Conservation (phyloP, 2,113 vertebrate species). For the Periophthalmodon schlosseri region DNA sequence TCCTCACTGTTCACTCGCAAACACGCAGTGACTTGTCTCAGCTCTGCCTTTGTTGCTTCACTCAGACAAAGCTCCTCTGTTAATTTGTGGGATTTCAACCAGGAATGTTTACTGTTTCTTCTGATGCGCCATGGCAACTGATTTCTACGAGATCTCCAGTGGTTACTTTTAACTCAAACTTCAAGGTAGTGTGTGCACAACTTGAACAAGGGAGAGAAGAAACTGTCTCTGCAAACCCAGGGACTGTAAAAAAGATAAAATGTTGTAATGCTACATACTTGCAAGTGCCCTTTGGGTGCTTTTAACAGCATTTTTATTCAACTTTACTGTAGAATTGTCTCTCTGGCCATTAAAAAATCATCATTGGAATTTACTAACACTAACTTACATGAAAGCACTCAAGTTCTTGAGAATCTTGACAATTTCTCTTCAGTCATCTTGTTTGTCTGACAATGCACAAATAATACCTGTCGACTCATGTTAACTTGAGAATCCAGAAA, state of each 20-base stretch:
- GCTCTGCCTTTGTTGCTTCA: slow-evolving; percentile 2
- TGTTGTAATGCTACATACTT: slow-evolving; percentile 13
- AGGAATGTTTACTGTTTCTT: slow-evolving; percentile 19
- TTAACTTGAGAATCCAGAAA: background rate
- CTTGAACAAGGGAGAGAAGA: background rate
- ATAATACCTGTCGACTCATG: background rate
- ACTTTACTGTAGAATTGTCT: background rate
- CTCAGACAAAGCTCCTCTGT: slow-evolving; percentile 49
- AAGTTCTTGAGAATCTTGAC: background rate
- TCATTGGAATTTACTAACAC: too few relatives aligned
- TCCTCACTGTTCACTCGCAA: background rate
- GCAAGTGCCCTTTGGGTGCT: background rate
- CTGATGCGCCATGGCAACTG: slow-evolving; percentile 8
- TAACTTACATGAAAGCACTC: background rate
- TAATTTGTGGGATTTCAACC: slow-evolving; percentile 16
- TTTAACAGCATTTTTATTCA: background rate
- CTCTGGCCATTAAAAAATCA: background rate
- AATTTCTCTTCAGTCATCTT: background rate
- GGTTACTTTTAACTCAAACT: background rate
- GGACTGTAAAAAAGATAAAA: background rate
- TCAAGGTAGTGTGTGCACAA: background rate
- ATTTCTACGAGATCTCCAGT: background rate
- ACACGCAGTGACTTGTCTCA: slow-evolving; percentile 54
- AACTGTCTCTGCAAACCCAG: background rate
- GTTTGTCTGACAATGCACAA: background rate